These are phyloP conservation scores for Diarsia rubi DNA, from an alignment of 2,888 invertebrate species.

Conservation along the genomic window DNA sequence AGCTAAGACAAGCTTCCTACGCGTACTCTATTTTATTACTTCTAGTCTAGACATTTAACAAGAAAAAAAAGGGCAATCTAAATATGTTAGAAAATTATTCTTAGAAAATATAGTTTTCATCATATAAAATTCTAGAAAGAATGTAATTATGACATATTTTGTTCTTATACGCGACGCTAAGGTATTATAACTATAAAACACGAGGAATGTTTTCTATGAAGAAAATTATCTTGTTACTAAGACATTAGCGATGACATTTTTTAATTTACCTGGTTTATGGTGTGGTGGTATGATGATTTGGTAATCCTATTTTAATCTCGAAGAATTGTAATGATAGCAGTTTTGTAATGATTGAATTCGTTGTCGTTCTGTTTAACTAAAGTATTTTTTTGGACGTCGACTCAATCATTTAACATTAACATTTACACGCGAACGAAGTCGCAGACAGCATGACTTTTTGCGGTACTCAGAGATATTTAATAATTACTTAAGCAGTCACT, in stretches of 20 bases:
- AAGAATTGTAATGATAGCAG: background rate
- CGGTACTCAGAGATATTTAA: no score
- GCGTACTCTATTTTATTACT: background rate
- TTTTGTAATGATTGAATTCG: background rate
- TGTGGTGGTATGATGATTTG: background rate
- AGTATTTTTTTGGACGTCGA: no score
- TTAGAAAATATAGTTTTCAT: slow-evolving; percentile 9
- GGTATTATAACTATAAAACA: background rate
- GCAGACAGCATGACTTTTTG: no score
- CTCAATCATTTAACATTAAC: no score
- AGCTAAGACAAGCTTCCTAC: background rate
- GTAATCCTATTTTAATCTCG: background rate
- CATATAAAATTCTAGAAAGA: background rate
- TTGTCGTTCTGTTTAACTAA: no score
- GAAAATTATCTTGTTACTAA: slow-evolving; percentile 11
- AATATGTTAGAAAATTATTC: slow-evolving; percentile 27
- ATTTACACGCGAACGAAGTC: no score
- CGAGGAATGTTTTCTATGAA: slow-evolving; percentile 15
- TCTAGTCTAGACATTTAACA: background rate
- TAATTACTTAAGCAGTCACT: no score
- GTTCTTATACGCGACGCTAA: background rate
- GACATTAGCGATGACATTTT: background rate
- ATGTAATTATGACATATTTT: slow-evolving; percentile 31
- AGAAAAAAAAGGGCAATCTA: slow-evolving; percentile 3
- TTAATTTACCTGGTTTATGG: background rate